Percentiles rank a stretch among this genome's conserved stretches.
phyloP scores from a whole-genome alignment of 1,140 invertebrate genomes.

The Zaprionus vittiger region DNA sequence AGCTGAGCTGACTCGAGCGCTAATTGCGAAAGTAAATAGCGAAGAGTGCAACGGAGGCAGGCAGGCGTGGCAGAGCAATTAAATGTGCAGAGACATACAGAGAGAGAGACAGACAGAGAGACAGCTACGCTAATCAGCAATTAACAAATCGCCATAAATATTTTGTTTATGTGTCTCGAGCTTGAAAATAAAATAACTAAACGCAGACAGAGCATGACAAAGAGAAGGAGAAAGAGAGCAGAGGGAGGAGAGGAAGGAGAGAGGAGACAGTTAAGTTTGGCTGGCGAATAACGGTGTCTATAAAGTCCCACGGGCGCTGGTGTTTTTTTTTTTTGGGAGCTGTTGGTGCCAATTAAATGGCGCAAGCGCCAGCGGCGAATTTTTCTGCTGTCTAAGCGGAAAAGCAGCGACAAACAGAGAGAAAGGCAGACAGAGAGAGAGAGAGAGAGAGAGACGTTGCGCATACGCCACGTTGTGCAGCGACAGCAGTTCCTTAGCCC shows the following conservation, averaged over 20 bases:
- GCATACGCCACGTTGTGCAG: slow-evolving; percentile 78
- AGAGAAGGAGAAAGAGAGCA: not conserved
- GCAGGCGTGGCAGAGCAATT: slow-evolving; percentile 41
- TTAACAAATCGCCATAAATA: slow-evolving; percentile 76
- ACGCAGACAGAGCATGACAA: not conserved
- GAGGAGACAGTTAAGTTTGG: not conserved
- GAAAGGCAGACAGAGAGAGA: slow-evolving; percentile 3
- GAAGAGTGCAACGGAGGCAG: slow-evolving; percentile 36
- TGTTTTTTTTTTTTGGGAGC: slow-evolving; percentile 3
- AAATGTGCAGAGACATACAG: slow-evolving; percentile 17
- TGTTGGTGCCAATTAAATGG: slow-evolving; percentile 53
- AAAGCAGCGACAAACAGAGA: slow-evolving; percentile 15
- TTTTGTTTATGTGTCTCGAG: slow-evolving; percentile 47
- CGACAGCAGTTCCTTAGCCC: slow-evolving; percentile 51
- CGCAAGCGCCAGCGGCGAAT: slow-evolving; percentile 62
- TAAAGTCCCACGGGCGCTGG: slow-evolving; percentile 19
- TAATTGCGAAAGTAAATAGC: slow-evolving; percentile 71
- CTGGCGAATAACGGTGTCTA: slow-evolving; percentile 7
- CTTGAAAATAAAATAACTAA: slow-evolving; percentile 1
- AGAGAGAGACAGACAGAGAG: not conserved
- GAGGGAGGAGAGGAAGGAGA: not conserved
- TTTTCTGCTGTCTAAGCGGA: slow-evolving; percentile 61
- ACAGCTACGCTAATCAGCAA: slow-evolving; percentile 73
- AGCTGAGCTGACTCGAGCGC: slow-evolving; percentile 26
- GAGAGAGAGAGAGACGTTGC: slow-evolving; percentile 52